Percentiles rank a stretch among this genome's conserved stretches.
Conservation (phyloP, 2,113 vertebrate species). For the Vidua macroura region DNA sequence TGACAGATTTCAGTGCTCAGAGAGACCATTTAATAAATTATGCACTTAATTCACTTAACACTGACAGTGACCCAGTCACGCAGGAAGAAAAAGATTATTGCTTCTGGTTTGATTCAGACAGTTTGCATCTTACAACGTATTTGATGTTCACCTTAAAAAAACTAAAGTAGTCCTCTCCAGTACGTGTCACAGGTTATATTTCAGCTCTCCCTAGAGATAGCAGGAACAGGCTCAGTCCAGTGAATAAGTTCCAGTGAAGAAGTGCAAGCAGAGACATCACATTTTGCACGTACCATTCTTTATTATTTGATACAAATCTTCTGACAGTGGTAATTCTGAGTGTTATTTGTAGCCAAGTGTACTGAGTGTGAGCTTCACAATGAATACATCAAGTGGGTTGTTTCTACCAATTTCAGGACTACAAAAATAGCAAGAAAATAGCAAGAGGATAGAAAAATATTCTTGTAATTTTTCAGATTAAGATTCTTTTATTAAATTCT, state of each 20-base stretch:
- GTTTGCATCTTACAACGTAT: background rate
- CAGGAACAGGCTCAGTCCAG: slow-evolving; percentile 3
- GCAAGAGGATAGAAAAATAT: background rate
- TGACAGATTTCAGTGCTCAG: background rate
- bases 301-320: slow-evolving; percentile 39
- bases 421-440: background rate
- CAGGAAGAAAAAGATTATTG: background rate
- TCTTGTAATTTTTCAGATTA: background rate
- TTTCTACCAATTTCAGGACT: slow-evolving; percentile 15
- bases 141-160: background rate
- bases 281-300: background rate
- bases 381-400: background rate
- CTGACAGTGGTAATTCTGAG: slow-evolving; percentile 21
- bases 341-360: background rate
- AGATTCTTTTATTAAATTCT: background rate
- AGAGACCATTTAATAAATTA: slow-evolving; percentile 38
- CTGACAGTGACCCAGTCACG: background rate
- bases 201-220: background rate
- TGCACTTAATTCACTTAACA: slow-evolving; percentile 28
- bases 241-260: background rate
- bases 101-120: slow-evolving; percentile 12
- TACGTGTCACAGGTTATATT: background rate
- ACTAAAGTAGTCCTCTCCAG: background rate
- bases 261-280: slow-evolving; percentile 7
- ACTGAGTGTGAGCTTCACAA: background rate